Conservation (phyloP, 1,140 invertebrate genomes). For the Zaprionus ornatus region DNA sequence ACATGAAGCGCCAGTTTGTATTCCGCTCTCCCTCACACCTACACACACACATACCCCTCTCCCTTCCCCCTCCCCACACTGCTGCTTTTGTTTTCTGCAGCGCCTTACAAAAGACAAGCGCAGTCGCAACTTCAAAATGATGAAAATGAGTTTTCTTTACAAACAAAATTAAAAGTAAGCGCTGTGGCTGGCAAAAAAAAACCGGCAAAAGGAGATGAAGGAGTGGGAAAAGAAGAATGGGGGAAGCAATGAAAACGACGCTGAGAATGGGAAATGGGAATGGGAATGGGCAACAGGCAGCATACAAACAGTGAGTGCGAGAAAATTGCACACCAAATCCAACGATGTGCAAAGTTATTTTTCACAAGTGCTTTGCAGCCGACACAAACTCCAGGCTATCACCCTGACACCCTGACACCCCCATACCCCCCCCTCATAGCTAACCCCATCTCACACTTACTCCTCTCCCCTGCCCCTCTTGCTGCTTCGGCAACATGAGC, state of each 20-base stretch:
- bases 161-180: slow-evolving; percentile 80
- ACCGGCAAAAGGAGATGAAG: slow-evolving; percentile 6
- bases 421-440: neutral
- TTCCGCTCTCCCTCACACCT: slow-evolving; percentile 12
- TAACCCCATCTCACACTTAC: neutral
- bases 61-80: neutral
- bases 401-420: neutral
- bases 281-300: slow-evolving; percentile 3
- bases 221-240: neutral
- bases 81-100: slow-evolving; percentile 14
- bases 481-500: neutral
- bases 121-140: slow-evolving; percentile 80
- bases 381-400: slow-evolving; percentile 27
- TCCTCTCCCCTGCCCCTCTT: neutral
- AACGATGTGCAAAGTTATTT: slow-evolving; percentile 82
- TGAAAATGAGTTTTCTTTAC: slow-evolving; percentile 83
- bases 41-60: too few species aligned
- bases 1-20: slow-evolving; percentile 74
- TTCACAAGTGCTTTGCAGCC: slow-evolving; percentile 79
- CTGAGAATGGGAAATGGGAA: neutral
- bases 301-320: slow-evolving; percentile 26
- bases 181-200: slow-evolving; percentile 35
- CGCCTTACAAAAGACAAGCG: slow-evolving; percentile 70
- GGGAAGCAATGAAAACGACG: neutral
- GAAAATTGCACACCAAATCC: slow-evolving; percentile 79